Evolutionary conservation across 2,113 vertebrate species (phyloP), one percentile per base, ranked within the genome.

Genomic region (Indri indri): DNA sequence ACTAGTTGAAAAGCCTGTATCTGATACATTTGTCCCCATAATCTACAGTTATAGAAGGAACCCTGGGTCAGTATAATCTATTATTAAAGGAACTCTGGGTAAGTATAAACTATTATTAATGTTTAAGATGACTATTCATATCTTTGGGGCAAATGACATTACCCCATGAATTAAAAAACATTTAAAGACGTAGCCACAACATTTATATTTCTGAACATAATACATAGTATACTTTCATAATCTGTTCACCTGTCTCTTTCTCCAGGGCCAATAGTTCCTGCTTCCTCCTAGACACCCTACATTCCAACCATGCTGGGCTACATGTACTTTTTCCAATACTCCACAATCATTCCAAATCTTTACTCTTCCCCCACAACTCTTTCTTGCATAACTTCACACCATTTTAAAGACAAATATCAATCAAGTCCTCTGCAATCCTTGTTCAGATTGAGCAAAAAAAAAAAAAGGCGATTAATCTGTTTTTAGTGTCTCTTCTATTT

Each of bases 361-460:
- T 1, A 34, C 5, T 0, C 1, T 83, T 2, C 65, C 5, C 2
- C 27, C 32, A 40, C 18, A 61, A 27, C 83, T 74, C 0, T 80
- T 80, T 34, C 37, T 42, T 34, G 13, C 8, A 12, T 23, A 54
- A 66, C 13, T 74, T 83, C 11, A 54, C 42, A 66, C 14, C 20
- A 30, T 50, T 54, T 94, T 79, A 87, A 18, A 90, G n/a, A 80
- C 22, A 83, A 82, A n/a, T 61, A n/a, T n/a, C n/a, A 79, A 37
- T 22, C 13, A 68, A 20, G 7, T 32, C 23, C 4, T 88, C 17
- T 65, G 5, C 5, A 23, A 81, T 70, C 0, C 8, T 22, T 88
- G 79, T 65, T 68, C 61, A 81, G 17, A n/a, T 1, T 34, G 16
- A 85, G 0, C 0, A 73, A 87, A 71, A 18, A 34, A 47, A 16